A percentile compares a stretch with the other conserved stretches of the same genome.
phyloP scores from a whole-genome alignment of 2,113 vertebrate species.

The Nansenia antarctica region DNA sequence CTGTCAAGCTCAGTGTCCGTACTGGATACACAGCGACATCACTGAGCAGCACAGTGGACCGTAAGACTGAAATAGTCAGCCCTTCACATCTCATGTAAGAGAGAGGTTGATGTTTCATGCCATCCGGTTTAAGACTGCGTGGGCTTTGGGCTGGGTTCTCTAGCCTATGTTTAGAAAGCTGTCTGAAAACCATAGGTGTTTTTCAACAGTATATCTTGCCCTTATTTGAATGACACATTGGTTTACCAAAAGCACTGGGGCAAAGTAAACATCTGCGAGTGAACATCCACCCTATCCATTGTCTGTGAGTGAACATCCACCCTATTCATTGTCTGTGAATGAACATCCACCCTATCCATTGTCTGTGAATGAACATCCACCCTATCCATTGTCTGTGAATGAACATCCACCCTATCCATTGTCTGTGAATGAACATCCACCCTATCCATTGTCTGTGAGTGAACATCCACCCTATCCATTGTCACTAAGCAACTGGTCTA shows the following conservation, averaged over 20 bases:
- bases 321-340: too few species aligned
- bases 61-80: not conserved
- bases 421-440: not conserved
- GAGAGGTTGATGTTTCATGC: not conserved
- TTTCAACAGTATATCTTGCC: too few species aligned
- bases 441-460: not conserved
- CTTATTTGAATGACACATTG: too few species aligned
- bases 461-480: not conserved
- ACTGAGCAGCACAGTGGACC: not conserved
- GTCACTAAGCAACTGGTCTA: not conserved
- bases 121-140: not conserved
- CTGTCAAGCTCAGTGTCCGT: not conserved
- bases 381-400: too few species aligned
- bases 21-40: not conserved
- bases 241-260: too few species aligned
- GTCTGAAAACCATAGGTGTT: not conserved
- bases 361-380: too few species aligned
- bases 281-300: too few species aligned
- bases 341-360: too few species aligned
- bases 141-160: not conserved
- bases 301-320: too few species aligned
- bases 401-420: too few species aligned
- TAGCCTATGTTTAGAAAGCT: too few species aligned
- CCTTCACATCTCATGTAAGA: not conserved
- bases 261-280: too few species aligned